These are phyloP conservation scores for Eulemur albifrons DNA, from an alignment of 2,797 vertebrate species.

Conservation along the genomic window DNA sequence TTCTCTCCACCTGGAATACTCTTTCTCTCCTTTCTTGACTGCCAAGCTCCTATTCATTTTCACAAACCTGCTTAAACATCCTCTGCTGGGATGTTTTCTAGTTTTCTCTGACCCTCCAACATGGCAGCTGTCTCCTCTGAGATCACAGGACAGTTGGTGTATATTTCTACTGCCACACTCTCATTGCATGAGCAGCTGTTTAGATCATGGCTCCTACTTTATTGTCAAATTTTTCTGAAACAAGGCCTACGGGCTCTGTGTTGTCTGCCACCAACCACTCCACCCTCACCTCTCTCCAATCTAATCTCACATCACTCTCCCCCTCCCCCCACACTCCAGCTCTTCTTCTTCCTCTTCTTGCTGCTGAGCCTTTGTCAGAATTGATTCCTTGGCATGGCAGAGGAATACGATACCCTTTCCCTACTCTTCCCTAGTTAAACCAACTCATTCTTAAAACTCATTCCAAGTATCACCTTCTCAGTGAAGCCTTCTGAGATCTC, in stretches of 20 bases:
- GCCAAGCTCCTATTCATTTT: background rate
- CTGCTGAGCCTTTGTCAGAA: background rate
- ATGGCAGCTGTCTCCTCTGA: background rate
- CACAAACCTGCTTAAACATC: background rate
- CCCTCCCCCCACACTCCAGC: background rate
- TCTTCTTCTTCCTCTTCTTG: background rate
- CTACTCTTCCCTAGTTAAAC: background rate
- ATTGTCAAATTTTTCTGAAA: background rate
- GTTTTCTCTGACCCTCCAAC: background rate
- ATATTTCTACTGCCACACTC: background rate
- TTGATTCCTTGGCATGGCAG: background rate
- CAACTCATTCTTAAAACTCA: background rate
- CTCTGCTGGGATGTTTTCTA: background rate
- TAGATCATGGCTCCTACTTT: background rate
- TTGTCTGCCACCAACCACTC: background rate
- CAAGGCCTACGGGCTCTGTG: background rate
- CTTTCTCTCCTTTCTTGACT: background rate
- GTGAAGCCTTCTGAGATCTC: background rate
- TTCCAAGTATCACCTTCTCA: background rate
- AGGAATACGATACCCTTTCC: background rate
- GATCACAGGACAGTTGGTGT: accelerated
- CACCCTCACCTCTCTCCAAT: too few relatives aligned
- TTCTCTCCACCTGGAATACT: background rate
- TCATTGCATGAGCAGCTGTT: too few relatives aligned
- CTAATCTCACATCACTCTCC: background rate